Base-by-base conservation (phyloP, 2,113 vertebrate species). In the Potamarius usumacintae region DNA sequence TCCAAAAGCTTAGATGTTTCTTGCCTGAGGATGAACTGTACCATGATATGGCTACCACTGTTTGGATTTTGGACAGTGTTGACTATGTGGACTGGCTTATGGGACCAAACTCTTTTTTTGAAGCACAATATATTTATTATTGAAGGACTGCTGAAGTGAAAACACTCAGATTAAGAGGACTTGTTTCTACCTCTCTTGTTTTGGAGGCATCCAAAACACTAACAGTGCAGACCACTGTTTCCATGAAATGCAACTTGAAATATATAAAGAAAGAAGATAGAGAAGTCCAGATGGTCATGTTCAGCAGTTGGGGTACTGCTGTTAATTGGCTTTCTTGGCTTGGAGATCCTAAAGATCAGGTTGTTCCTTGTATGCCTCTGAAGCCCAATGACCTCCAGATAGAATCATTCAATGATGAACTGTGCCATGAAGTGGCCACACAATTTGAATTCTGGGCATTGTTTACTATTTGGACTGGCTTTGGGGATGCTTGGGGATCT, bases 271-370 rank as follows among this genome's bases (percentile, higher is more conserved):
- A 6, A 7, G 69, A 34, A 76, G 8, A 76, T 6, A 8, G 18
- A 76, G 52, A 0, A 14, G 25, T 27, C 2, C 25, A 3, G 14
- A n/a, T 57, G 52, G 10, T 55, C n/a, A 17, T 30, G 22, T 15
- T 53, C 84, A 82, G 67, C 63, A 82, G 65, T 50, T 42, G 48
- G 79, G 71, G 58, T 78, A 48, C 83, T 52, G 71, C 65, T 62
- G 9, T 77, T 27, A 18, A 53, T 27, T 53, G 52, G 52, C 12
- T 14, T 55, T 55, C 76, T 55, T 55, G 53, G 25, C 55, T 15
- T 27, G 12, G n/a, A 27, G 25, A 17, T 50, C 72, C 18, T 22
- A 50, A 11, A 5, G 9, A 5, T 52, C 48, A 50, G 48, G 25
- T n/a, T 55, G 53, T n/a, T 57, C 4, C 53, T 57, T 55, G 22